These are phyloP conservation scores for Argyresthia albistria DNA, from an alignment of 2,888 invertebrate genomes.

Conservation along the genomic window DNA sequence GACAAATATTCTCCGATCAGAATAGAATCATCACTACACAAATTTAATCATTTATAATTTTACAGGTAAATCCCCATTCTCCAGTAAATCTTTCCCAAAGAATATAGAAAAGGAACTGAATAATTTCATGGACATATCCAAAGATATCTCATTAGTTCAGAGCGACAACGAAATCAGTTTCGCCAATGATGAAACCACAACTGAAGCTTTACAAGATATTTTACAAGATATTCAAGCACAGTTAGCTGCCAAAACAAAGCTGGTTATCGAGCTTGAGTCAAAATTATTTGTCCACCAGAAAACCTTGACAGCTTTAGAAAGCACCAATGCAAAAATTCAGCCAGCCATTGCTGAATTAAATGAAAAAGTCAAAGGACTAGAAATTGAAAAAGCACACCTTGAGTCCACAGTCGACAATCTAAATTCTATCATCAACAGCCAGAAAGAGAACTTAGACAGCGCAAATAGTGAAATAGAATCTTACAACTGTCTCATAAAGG, in stretches of 20 bases:
- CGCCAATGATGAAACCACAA: conserved; percentile 21
- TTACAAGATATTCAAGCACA: conserved; percentile 29
- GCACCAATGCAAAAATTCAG: conserved; percentile 29
- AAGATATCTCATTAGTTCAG: conserved; percentile 41
- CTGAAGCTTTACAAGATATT: conserved; percentile 21
- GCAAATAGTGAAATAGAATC: conserved; percentile 38
- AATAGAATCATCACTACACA: too few species aligned
- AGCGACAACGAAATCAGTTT: conserved; percentile 42
- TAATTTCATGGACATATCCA: conserved; percentile 41
- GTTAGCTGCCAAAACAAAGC: conserved; percentile 28
- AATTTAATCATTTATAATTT: too few species aligned
- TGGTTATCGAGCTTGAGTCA: conserved; percentile 34
- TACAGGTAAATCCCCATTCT: too few species aligned
- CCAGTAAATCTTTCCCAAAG: background rate
- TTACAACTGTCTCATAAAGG: conserved; percentile 37
- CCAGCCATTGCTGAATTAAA: conserved; percentile 25
- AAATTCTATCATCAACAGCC: conserved; percentile 36
- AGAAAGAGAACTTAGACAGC: conserved; percentile 29
- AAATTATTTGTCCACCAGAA: conserved; percentile 30
- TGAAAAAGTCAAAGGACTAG: conserved; percentile 26
- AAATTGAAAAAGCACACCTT: conserved; percentile 37
- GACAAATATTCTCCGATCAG: too few species aligned
- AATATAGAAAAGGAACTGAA: conserved; percentile 17
- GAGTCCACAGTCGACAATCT: conserved; percentile 37
- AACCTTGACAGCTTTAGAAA: conserved; percentile 35